Evolutionary conservation across 1,140 invertebrate genomes (phyloP), one percentile per base, ranked within the genome.

Genomic region (Eriocheir sinensis): DNA sequence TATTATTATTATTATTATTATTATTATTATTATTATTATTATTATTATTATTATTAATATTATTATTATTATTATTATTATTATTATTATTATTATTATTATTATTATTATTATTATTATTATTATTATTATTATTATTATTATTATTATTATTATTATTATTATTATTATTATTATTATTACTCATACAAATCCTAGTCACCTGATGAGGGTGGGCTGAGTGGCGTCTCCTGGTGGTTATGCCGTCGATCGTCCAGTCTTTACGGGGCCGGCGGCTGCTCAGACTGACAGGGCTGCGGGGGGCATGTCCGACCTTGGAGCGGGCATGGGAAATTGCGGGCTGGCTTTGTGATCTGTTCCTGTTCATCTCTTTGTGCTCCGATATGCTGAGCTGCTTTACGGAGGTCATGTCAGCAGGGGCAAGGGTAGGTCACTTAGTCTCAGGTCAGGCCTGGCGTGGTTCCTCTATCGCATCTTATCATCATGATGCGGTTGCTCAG

Each of bases 291-390:
- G 72, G n/a, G 40, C 40, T 32, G 40, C 40, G 32, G 15, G 48
- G 40, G 30, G 30, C 32, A 12, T 81, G 83, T 38, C 6, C 15
- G 38, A 12, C 40, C 34, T 44, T 80, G 30, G 93, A 90, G 27
- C 3, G 21, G 21, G 88, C 80, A 36, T 81, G 93, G 17, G 93
- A 86, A 32, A 81, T 44, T 15, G 81, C 34, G 9, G 93, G 93
- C n/a, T 94, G 93, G 48, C 93, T 94, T 48, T 72, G 89, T 27
- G 89, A 94, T 21, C 89, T 40, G 1, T 38, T 9, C 30, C 88
- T 86, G 15, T 30, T 32, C 9, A 15, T 36, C 8, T 79, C 93
- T 4, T 40, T 34, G 27, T 21, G 72, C 38, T 40, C 53, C 41
- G 38, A 80, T 6, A 30, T 15, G 30, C 40, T 91, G 17, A 81